These are phyloP conservation scores for Cephus pygmeus DNA, from an alignment of 2,888 invertebrate species.

Conservation along the genomic window DNA sequence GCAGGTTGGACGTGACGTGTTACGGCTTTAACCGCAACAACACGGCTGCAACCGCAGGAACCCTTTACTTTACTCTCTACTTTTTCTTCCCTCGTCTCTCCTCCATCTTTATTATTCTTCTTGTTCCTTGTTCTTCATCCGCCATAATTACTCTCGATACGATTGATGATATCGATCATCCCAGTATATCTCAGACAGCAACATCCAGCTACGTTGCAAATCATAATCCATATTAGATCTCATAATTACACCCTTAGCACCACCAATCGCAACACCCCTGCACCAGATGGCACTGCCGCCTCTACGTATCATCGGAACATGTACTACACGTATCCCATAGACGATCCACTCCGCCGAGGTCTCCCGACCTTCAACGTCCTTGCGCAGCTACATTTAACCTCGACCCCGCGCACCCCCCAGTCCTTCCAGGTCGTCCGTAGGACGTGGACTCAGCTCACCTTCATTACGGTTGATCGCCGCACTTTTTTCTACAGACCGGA, in stretches of 20 bases:
- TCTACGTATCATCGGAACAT: background rate
- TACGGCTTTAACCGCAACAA: slow-evolving; percentile 62
- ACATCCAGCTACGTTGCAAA: background rate
- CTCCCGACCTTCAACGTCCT: background rate
- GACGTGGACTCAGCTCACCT: background rate
- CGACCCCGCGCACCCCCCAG: background rate
- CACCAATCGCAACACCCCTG: background rate
- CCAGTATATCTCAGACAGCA: slow-evolving; percentile 23
- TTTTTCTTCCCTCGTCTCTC: background rate
- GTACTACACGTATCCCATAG: background rate
- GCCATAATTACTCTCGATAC: slow-evolving; percentile 53
- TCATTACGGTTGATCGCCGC: background rate
- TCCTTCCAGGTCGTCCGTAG: background rate
- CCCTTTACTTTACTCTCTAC: slow-evolving; percentile 41
- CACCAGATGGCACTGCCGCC: background rate
- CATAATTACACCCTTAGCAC: background rate
- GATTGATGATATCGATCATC: slow-evolving; percentile 49
- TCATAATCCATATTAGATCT: slow-evolving; percentile 14
- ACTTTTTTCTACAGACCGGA: background rate
- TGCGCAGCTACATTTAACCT: background rate
- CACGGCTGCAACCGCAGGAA: slow-evolving; percentile 60
- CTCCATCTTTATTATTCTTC: slow-evolving; percentile 27
- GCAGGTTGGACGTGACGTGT: slow-evolving; percentile 55
- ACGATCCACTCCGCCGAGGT: background rate
- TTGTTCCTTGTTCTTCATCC: slow-evolving; percentile 22